phyloP scores from a whole-genome alignment of 2,797 vertebrate species.

The Labeo calbasu region DNA sequence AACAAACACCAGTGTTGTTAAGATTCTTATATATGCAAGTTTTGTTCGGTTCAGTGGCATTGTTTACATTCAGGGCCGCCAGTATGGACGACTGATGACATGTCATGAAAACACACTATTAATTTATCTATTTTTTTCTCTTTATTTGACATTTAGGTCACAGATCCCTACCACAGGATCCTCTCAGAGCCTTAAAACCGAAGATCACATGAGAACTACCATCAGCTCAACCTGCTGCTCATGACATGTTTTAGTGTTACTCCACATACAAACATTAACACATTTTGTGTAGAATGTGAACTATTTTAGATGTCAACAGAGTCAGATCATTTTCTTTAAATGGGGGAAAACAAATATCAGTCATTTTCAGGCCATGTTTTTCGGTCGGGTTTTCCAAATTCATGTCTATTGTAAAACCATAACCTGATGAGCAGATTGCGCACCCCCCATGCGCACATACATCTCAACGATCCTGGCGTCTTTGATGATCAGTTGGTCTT shows the following conservation, averaged over 20 bases:
- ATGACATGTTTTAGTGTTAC: constrained; percentile 16
- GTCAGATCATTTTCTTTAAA: constrained; percentile 29
- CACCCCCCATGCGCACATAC: constrained; percentile 9
- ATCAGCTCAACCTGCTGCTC: constrained; percentile 7
- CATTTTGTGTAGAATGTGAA: constrained; percentile 28
- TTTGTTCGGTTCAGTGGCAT: too few relatives aligned
- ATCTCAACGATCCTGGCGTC: constrained; percentile 43
- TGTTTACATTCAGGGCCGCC: too few relatives aligned
- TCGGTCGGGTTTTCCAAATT: constrained; percentile 27
- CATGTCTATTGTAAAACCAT: constrained; percentile 30
- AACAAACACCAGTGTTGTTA: too few relatives aligned
- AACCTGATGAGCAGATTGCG: constrained; percentile 52
- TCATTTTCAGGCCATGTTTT: background rate
- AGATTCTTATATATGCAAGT: too few relatives aligned
- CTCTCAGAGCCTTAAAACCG: constrained; percentile 50
- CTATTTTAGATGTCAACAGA: constrained; percentile 20
- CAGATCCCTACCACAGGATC: constrained; percentile 54
- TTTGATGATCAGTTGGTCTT: constrained; percentile 56
- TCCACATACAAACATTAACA: constrained; percentile 31
- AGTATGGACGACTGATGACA: too few relatives aligned
- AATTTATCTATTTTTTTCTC: constrained; percentile 20
- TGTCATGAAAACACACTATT: background rate
- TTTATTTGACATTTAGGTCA: constrained; percentile 64
- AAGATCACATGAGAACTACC: constrained; percentile 40
- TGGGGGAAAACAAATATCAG: constrained; percentile 40